Base-by-base conservation (phyloP, 2,888 invertebrate species). In the Mimas tiliae region DNA sequence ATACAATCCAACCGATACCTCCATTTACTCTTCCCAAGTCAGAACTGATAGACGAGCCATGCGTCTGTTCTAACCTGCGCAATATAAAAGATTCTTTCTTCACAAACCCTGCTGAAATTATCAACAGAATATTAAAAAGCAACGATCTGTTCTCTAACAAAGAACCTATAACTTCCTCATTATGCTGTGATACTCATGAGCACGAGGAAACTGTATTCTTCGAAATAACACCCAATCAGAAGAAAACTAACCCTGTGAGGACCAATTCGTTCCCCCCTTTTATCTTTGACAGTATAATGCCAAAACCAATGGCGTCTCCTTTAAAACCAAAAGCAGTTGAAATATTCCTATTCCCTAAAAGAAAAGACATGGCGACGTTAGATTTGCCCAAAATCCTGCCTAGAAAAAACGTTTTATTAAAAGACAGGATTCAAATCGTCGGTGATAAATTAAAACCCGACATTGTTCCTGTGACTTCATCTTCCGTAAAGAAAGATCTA, bases 171-270 rank as follows among this genome's bases (percentile, higher is more conserved):
- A 74, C 79, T 3, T 89, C 90, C 0, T 68, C 81, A 0, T 65
- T 81, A 9, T 93, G 93, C 70, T 93, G 93, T 68, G 85, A 87
- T 16, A 90, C 92, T 1, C 89, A 87, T 64, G 92, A 91, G 86
- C 83, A 85, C 47, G 90, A 91, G 69, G 86, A 88, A 8, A 82
- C 84, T 2, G 71, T 89, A 1, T 77, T 84, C 52, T 81, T 90
- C 0, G 90, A 92, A 68, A 73, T 90, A 12, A 72, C 75, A 3
- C 81, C 88, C 0, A 87, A 81, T 68, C 74, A 76, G 63, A 74
- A 68, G 42, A 34, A 65, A 53, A 65, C 66, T 6, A 14, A 19
- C 0, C 67, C 64, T 62, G 65, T 69, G 21, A 72, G 70, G 33
- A 16, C 68, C 21, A 58, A 79, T 67, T 70, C 78, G 0, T 75